Evolutionary conservation across 2,797 vertebrate species (phyloP), one percentile per base, ranked within the genome.

Genomic region (Melanotaenia trifasciata): DNA sequence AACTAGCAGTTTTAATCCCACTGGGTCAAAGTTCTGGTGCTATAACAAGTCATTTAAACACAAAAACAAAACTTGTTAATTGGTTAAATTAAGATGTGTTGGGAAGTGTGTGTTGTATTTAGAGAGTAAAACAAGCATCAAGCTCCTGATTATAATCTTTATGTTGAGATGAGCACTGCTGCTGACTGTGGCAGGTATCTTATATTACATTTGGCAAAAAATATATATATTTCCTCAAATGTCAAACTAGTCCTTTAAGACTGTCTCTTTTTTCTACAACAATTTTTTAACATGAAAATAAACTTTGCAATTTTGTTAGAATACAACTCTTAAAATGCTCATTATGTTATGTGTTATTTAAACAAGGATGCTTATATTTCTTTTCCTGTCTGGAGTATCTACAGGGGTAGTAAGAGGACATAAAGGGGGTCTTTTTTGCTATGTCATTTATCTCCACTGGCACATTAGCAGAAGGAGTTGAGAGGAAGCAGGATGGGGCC

Each of bases 371-470:
- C 56, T 63, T 54, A 62, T 65, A 58, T 83, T 83, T 84, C 67
- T 73, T 72, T 84, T 80, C 81, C 86, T 87, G 73, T 85, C 60
- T 68, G 58, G 45, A 72, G 67, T 64, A 78, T 78, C 38, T 63
- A 63, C 66, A 58, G 60, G 66, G 79, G 70, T 76, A 73, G 74
- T 45, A 35, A 61, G 38, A 36, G 47, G 60, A 28, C 28, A 50
- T 35, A 43, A 58, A 45, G 59, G 45, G 51, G 26, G 9, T 59
- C 57, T 64, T 77, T 88, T 84, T 76, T 84, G 86, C 83, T 22
- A 20, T 82, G 86, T 91, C 88, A 91, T 90, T 88, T 88, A 90
- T 93, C 91, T 92, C 59, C 59, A 56, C 50, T 74, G 76, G 73
- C 73, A 88, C 77, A 77, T 72, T 70, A 82, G 81, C 74, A 73